Evolutionary conservation across 2,797 vertebrate genomes (phyloP), one percentile per base, ranked within the genome.

Genomic region (Sebastes nivosus): DNA sequence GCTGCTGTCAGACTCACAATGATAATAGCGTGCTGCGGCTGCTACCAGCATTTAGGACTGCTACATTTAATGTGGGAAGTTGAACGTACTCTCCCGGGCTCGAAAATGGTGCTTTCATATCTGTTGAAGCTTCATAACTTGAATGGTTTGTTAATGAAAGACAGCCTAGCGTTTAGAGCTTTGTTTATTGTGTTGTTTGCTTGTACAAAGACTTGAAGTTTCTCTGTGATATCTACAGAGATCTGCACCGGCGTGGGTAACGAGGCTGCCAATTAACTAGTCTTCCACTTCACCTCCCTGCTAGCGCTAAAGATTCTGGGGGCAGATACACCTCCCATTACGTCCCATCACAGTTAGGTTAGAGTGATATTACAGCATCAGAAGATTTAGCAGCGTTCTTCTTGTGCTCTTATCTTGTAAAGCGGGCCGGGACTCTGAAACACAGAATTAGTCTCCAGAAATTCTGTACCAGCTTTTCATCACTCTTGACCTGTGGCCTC

Each of bases 231-330:
- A 67, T 36, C 65, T 58, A 4, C 63, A 30, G 24, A 74, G 72
- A 75, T 72, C 72, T 66, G 61, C 58, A n/a, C 27, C 54, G 18
- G 60, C 16, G 2, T 52, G 32, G 69, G 58, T 82, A 87, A 88
- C 52, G 2, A 79, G 68, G 29, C 66, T 36, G 64, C 79, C 80
- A 86, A 84, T 88, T 82, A 89, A 82, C 67, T 10, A 0, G 57
- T 42, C 74, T 66, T 66, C 71, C 42, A 59, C 73, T 80, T 74
- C 65, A 71, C 58, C 69, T 70, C 58, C 54, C 22, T 67, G 66
- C 69, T 78, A 58, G 27, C 24, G 1, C 50, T 58, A 8, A 24
- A 72, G 75, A 64, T 75, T 70, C 32, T 20, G 54, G 55, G 34
- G 29, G 54, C 61, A 55, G 60, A 78, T 77, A 54, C 76, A 36